Conservation (phyloP, 2,113 vertebrate genomes). For the Podocnemis expansa region DNA sequence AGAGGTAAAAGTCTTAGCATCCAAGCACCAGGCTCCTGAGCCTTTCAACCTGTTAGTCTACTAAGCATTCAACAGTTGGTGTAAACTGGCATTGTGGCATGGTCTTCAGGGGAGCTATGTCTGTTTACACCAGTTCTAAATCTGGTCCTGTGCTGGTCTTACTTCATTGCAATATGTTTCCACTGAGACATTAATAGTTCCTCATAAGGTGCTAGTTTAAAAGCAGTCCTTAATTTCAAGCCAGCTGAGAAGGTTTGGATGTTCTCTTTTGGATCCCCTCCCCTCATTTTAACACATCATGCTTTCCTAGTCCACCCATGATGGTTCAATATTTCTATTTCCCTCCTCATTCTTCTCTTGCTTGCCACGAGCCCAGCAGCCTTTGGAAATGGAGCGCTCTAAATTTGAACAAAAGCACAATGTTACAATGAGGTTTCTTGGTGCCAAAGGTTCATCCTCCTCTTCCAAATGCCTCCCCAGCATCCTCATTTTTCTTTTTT, state of each 20-base stretch:
- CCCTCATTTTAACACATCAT: background rate
- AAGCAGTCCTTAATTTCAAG: background rate
- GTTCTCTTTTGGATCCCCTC: background rate
- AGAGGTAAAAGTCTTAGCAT: background rate
- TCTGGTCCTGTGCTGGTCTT: background rate
- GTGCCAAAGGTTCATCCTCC: rapidly evolving
- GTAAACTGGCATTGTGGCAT: background rate
- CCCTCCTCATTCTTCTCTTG: no score
- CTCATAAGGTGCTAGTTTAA: background rate
- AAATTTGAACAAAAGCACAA: background rate
- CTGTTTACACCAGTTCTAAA: background rate
- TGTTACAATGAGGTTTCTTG: background rate
- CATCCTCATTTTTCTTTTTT: no score
- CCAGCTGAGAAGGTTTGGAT: background rate
- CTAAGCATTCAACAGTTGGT: background rate
- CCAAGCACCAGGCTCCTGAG: background rate
- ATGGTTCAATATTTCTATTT: no score
- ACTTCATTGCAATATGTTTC: background rate
- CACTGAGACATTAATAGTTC: background rate
- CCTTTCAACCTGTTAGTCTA: background rate
- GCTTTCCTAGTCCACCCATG: background rate
- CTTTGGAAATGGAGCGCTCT: background rate
- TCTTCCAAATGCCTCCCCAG: no score
- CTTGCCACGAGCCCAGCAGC: background rate
- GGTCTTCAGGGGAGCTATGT: background rate